Conservation (phyloP, 2,888 invertebrate species). For the Phyto melanocephala region DNA sequence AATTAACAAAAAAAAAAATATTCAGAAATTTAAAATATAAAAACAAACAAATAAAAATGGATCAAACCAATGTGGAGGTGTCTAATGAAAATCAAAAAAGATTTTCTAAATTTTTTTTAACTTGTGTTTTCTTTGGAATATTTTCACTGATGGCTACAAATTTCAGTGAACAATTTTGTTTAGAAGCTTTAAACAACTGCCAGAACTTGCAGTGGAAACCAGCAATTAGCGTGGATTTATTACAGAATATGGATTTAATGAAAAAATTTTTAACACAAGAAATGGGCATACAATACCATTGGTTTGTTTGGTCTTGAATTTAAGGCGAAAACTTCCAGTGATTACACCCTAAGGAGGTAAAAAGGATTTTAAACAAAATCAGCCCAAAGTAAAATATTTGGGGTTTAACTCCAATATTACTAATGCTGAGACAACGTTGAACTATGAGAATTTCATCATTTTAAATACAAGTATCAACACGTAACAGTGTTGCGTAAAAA, state of each 20-base stretch:
- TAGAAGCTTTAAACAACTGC: not conserved
- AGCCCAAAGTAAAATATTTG: too few species aligned
- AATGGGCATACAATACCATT: conserved; percentile 15
- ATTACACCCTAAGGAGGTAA: too few species aligned
- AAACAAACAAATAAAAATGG: too few species aligned
- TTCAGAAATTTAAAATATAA: too few species aligned
- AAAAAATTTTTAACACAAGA: conserved; percentile 17
- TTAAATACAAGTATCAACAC: too few species aligned
- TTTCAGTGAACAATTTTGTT: not conserved
- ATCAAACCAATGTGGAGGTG: not conserved
- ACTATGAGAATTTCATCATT: too few species aligned
- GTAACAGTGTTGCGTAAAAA: not conserved
- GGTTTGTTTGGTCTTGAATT: conserved; percentile 23
- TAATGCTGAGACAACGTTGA: too few species aligned
- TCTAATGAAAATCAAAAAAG: not conserved
- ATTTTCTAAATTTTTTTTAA: conserved; percentile 17
- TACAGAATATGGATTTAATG: conserved; percentile 1
- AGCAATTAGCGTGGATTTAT: not conserved
- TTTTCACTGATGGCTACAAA: not conserved
- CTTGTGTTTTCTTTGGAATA: not conserved
- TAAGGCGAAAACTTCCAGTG: not conserved
- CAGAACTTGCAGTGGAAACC: not conserved
- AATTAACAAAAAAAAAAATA: too few species aligned
- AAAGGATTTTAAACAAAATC: too few species aligned
- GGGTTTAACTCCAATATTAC: too few species aligned